These are phyloP conservation scores for Etia nguti DNA, from an alignment of 2,113 vertebrate species.

Conservation along the genomic window DNA sequence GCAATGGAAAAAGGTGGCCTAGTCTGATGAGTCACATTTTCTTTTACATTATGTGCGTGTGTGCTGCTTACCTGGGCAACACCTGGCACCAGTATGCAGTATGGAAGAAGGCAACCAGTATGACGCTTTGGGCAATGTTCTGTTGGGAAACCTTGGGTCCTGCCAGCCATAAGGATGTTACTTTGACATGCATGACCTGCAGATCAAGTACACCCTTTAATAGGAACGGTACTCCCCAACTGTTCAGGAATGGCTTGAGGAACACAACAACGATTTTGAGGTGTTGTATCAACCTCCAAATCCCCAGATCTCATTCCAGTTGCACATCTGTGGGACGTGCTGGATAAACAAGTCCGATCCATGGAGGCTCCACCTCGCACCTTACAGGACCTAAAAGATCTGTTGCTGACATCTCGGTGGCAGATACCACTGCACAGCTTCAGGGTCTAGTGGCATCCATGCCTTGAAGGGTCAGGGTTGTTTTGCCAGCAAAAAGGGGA, in stretches of 20 bases:
- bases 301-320: not conserved
- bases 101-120: not conserved
- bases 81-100: not conserved
- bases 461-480: not conserved
- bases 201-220: not conserved
- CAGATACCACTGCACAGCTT: not conserved
- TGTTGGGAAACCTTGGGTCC: not conserved
- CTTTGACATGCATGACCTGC: not conserved
- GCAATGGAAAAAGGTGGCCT: no score
- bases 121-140: not conserved
- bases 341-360: not conserved
- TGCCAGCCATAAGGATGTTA: not conserved
- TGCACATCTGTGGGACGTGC: not conserved
- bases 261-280: not conserved
- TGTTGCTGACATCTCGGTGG: not conserved
- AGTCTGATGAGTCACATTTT: no score
- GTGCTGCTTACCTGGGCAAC: no score
- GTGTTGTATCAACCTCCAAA: not conserved
- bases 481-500: not conserved
- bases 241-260: not conserved
- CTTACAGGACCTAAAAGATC: not conserved
- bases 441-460: not conserved
- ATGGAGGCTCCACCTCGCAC: not conserved
- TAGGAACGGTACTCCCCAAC: not conserved
- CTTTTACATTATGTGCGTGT: no score